phyloP scores from a whole-genome alignment of 2,888 invertebrate genomes.

The Caenorhabditis sp. region DNA sequence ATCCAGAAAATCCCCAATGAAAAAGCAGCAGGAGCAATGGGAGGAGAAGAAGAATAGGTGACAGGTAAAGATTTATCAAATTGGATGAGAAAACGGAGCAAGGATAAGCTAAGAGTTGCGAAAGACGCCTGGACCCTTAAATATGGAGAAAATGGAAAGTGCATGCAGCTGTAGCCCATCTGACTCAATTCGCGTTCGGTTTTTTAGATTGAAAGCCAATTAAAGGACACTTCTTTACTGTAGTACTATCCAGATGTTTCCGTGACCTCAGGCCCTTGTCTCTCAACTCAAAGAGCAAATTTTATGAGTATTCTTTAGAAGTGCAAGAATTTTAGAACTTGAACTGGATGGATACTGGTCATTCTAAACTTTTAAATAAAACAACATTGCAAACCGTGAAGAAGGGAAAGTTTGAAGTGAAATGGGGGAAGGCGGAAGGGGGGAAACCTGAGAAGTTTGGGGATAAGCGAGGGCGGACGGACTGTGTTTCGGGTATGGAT shows the following conservation, averaged over 20 bases:
- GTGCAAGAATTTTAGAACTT: not conserved
- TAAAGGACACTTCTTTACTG: too few relatives aligned
- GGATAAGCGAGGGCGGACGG: conserved; percentile 28
- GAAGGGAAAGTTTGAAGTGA: conserved; percentile 21
- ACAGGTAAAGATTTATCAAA: conserved; percentile 31
- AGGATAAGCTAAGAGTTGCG: not conserved
- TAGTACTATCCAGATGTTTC: conserved; percentile 30
- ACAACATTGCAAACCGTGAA: conserved; percentile 35
- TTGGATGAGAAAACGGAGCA: not conserved
- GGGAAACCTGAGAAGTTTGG: conserved; percentile 55
- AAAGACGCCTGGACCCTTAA: too few relatives aligned
- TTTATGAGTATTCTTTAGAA: not conserved
- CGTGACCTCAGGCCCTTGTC: too few relatives aligned
- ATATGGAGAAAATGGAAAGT: conserved; percentile 1
- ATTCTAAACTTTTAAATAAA: conserved; percentile 33
- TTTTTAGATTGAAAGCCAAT: too few relatives aligned
- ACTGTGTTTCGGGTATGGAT: conserved; percentile 34
- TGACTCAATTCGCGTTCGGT: conserved; percentile 11
- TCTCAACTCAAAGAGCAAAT: too few relatives aligned
- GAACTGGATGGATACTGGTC: conserved; percentile 53
- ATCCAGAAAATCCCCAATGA: too few relatives aligned
- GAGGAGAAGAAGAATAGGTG: not conserved
- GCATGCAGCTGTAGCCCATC: conserved; percentile 22
- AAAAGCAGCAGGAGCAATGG: too few relatives aligned
- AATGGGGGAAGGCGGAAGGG: conserved; percentile 21